Evolutionary conservation across 1,140 invertebrate genomes (phyloP).

Genomic region (Ditylenchus dipsaci): DNA sequence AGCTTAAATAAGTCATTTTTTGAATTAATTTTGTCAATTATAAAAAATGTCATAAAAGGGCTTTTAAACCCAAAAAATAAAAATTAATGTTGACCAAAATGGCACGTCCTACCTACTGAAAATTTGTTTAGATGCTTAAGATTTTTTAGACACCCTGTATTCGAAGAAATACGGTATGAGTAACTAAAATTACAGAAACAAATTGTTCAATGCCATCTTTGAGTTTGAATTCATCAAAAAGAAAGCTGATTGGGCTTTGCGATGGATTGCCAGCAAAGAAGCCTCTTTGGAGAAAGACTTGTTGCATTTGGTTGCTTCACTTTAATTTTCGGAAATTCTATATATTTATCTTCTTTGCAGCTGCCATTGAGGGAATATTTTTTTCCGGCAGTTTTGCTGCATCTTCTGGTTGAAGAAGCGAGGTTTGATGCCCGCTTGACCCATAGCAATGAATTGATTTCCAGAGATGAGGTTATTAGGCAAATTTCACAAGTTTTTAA

Average conservation of each 20-base stretch:
- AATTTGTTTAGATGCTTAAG: too few species aligned
- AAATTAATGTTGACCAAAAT: too few species aligned
- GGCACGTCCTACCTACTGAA: too few species aligned
- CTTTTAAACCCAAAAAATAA: too few species aligned
- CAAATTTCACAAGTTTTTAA: too few species aligned
- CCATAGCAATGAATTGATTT: conserved; percentile 98
- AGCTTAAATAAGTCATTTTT: too few species aligned
- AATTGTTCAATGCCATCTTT: conserved; percentile 93
- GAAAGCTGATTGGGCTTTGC: conserved; percentile 96
- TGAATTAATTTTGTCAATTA: too few species aligned
- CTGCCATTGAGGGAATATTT: conserved; percentile 82
- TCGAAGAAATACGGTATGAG: too few species aligned
- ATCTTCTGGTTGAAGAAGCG: conserved; percentile 97
- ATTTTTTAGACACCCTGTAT: too few species aligned
- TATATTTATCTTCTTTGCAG: conserved; percentile 66
- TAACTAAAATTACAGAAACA: conserved; percentile 73
- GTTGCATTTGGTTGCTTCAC: conserved; percentile 67
- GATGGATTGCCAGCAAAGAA: conserved; percentile 76
- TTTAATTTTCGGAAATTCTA: too few species aligned
- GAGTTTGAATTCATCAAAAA: conserved; percentile 91
- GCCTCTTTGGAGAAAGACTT: conserved; percentile 84
- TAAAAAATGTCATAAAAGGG: too few species aligned
- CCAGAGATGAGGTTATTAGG: conserved; percentile 89
- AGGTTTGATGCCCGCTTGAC: conserved; percentile 93
- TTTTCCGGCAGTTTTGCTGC: conserved; percentile 89